Percentiles rank a stretch among this genome's conserved stretches.
Evolutionary conservation across 1,140 invertebrate species (phyloP).

Genomic region (Drosophila orena): DNA sequence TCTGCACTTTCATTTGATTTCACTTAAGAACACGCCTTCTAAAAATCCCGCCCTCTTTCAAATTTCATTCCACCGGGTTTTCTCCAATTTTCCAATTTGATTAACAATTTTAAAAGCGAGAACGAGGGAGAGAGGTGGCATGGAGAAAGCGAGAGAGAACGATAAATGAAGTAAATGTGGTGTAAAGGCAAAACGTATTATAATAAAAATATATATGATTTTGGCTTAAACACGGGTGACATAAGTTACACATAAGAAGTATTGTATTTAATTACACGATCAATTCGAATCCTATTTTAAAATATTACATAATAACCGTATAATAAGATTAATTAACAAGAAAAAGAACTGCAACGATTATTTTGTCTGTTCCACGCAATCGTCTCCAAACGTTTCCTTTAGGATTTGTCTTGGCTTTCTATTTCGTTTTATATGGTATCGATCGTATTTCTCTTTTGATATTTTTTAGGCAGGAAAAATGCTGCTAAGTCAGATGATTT

Average conservation of each 20-base stretch:
- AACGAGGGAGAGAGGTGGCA: background rate
- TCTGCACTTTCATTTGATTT: constrained; percentile 43
- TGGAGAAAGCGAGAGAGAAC: background rate
- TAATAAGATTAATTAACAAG: constrained; percentile 71
- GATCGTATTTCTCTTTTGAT: constrained; percentile 7
- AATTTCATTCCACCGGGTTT: background rate
- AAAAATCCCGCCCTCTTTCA: background rate
- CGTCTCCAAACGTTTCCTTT: constrained; percentile 20
- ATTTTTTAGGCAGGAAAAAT: constrained; percentile 13
- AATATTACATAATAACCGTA: constrained; percentile 67
- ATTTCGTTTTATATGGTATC: constrained; percentile 32
- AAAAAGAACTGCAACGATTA: constrained; percentile 59
- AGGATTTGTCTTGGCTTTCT: constrained; percentile 50
- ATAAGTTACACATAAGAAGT: constrained; percentile 58
- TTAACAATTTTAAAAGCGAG: background rate
- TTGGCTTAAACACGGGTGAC: constrained; percentile 49
- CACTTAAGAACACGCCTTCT: constrained; percentile 6
- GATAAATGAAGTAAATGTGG: background rate
- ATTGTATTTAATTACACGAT: constrained; percentile 64
- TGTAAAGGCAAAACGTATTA: constrained; percentile 13
- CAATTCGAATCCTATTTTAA: constrained; percentile 63
- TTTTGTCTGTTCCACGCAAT: constrained; percentile 32
- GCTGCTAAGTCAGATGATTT: constrained; percentile 30
- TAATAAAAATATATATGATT: constrained; percentile 20
- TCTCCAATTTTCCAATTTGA: constrained; percentile 1